These are phyloP conservation scores for Herpetotheres cachinnans DNA, from an alignment of 2,113 vertebrate genomes.

Conservation along the genomic window DNA sequence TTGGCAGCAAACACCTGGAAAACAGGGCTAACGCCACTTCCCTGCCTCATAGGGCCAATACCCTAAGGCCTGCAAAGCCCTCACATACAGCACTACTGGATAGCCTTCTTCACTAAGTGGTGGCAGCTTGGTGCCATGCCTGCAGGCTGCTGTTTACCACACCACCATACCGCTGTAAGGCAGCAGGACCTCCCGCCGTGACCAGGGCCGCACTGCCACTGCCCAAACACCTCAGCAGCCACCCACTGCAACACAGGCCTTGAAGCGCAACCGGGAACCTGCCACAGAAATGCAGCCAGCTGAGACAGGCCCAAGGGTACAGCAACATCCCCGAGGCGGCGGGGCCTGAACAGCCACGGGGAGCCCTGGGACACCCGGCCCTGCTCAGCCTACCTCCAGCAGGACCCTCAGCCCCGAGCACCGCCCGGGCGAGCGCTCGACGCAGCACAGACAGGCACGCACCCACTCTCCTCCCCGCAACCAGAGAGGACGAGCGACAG, in stretches of 20 bases:
- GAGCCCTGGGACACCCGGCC: neutral
- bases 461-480: fast-evolving
- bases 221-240: neutral
- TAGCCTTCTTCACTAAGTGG: fast-evolving
- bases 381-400: neutral
- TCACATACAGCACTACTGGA: fast-evolving
- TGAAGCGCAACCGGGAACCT: fast-evolving
- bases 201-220: neutral
- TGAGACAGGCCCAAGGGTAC: too few relatives aligned
- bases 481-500: fast-evolving
- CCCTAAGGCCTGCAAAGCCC: fast-evolving
- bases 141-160: neutral
- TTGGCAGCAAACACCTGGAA: neutral
- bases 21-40: neutral
- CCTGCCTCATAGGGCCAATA: too few relatives aligned
- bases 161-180: fast-evolving
- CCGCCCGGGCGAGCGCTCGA: fast-evolving
- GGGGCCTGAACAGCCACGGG: neutral
- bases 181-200: fast-evolving
- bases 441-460: fast-evolving
- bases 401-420: fast-evolving
- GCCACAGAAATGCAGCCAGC: neutral
- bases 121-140: fast-evolving
- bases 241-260: too few relatives aligned
- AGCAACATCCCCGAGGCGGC: too few relatives aligned